Evolutionary conservation across 2,797 vertebrate species (phyloP), one percentile per base, ranked within the genome.

Genomic region (Eulemur rubriventer): DNA sequence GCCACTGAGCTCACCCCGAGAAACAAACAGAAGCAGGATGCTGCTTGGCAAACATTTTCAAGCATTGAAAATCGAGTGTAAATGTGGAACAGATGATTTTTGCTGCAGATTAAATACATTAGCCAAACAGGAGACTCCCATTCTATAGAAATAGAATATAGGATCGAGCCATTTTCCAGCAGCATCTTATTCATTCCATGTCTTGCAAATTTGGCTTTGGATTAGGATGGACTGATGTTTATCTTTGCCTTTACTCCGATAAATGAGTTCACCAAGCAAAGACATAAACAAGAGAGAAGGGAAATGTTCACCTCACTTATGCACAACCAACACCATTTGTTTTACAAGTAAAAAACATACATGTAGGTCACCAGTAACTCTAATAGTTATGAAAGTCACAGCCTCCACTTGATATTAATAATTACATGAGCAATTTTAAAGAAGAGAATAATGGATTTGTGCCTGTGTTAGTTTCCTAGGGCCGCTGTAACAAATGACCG

Each of bases 161-260:
- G 41, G 73, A 13, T 57, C 35, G 43, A 6, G 59, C 35, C 50
- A 1, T 50, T 57, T 65, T 88, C 41, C 43, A 86, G 14, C 48
- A 57, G 61, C 57, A 14, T 91, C 24, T 89, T 87, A 48, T 86
- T 84, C 48, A 94, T 69, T 82, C 38, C 6, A 4, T 22, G 43
- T 82, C 73, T 86, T 22, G 1, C 17, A 91, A 75, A 70, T 69
- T 57, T 50, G 87, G 17, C 20, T 96, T 95, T 89, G 78, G 50
- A 70, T 89, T 90, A 50, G 48, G 85, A 89, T 38, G 78, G 28
- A 38, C n/a, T 78, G 30, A 78, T 38, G 63, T 83, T 93, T 88
- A 50, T 67, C 89, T 97, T 97, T 48, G 26, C 41, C 67, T 76
- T 81, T n/a, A 81, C 38, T 90, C 48, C 73, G 78, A 52, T 89